These are phyloP conservation scores for Heliconius aoede DNA, from an alignment of 2,888 invertebrate species.

Conservation along the genomic window DNA sequence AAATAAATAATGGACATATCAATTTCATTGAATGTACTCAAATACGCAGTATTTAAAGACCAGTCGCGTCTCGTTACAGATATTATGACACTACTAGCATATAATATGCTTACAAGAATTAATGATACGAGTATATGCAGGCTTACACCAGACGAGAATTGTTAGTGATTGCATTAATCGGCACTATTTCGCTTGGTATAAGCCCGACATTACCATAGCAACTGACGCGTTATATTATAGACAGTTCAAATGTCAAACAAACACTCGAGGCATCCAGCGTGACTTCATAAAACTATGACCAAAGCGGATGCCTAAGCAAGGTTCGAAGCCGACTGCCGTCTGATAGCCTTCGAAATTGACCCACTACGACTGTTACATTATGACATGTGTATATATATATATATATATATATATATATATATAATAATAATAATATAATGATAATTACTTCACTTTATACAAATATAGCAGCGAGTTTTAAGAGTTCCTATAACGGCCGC, in stretches of 20 bases:
- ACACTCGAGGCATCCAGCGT: neutral
- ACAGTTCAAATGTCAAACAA: constrained; percentile 18
- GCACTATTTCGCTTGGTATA: constrained; percentile 3
- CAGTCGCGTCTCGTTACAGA: constrained; percentile 57
- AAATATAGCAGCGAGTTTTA: constrained; percentile 90
- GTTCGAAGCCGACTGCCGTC: constrained; percentile 59
- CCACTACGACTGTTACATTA: constrained; percentile 79
- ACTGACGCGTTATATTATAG: neutral
- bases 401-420: constrained; percentile 68
- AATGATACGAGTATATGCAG: constrained; percentile 2
- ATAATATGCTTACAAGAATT: constrained; percentile 25
- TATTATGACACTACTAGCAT: constrained; percentile 39
- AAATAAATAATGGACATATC: constrained; percentile 81
- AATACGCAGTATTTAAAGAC: constrained; percentile 69
- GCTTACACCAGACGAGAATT: constrained; percentile 7
- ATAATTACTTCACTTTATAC: constrained; percentile 86
- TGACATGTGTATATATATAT: constrained; percentile 68
- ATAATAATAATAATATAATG: constrained; percentile 81
- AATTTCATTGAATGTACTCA: constrained; percentile 78
- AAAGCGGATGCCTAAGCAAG: constrained; percentile 43
- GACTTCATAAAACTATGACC: constrained; percentile 26
- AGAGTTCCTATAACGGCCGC: constrained; percentile 88
- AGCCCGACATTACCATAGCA: constrained; percentile 8
- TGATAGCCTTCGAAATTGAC: constrained; percentile 83
- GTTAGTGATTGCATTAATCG: neutral